Evolutionary conservation across 2,888 invertebrate genomes (phyloP), one percentile per base, ranked within the genome.

Genomic region (Trileptium ribeirensis): DNA sequence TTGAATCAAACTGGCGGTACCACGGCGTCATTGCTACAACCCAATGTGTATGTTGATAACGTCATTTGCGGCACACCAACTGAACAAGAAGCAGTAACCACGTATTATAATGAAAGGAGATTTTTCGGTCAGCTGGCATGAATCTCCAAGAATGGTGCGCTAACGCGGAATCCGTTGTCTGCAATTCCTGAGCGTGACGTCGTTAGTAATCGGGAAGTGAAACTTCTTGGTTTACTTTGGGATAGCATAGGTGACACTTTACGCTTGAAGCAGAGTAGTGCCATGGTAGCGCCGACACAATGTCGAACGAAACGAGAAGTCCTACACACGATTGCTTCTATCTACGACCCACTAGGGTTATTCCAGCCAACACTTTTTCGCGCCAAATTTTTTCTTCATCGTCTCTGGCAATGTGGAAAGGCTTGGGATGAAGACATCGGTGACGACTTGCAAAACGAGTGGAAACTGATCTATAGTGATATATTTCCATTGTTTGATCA

Each of bases 381-480:
- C 2, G 79, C 82, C 0, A 87, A 86, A 74, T 82, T 84, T 1
- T 40, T 86, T 2, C 75, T 87, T 37, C 86, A 86, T 82, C 38
- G 82, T 19, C 51, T 86, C 0, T 87, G 86, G 85, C 79, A 81
- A 29, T 38, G 67, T 24, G 75, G 83, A 0, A 3, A 83, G 1
- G 82, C 75, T 0, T 86, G 86, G 86, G 86, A 87, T 83, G 83
- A 84, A 3, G 64, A 64, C 0, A 67, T 86, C 29, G 81, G 84
- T 1, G n/a, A 8, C 24, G 77, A 75, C 3, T 24, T n/a, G 3
- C 8, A 75, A 33, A 15, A 15, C 15, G 31, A 33, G 8, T n/a
- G n/a, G n/a, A 3, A 15, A n/a, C 29, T 31, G 8, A 19, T 15
- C 8, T n/a, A 19, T 33, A 29, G 36, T 19, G 70, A 70, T 70